These are phyloP conservation scores for Mobula hypostoma DNA, from an alignment of 2,113 vertebrate species.

Conservation along the genomic window DNA sequence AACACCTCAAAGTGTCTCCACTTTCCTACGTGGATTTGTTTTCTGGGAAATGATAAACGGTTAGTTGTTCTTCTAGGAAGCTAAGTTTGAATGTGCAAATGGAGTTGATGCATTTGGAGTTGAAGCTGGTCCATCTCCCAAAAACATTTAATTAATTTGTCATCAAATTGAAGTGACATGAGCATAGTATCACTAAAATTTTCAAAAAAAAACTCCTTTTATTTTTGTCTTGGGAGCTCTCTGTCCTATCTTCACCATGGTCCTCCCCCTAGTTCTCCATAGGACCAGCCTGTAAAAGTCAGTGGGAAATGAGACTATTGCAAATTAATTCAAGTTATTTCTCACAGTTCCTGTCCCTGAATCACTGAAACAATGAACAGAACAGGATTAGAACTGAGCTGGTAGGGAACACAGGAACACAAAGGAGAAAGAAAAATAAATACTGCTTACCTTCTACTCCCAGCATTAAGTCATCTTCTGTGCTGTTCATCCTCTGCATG, in stretches of 20 bases:
- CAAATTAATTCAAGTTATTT: background rate
- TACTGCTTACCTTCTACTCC: slow-evolving; percentile 40
- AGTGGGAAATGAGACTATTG: background rate
- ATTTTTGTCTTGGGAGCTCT: background rate
- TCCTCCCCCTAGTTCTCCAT: background rate
- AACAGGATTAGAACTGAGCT: background rate
- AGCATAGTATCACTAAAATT: background rate
- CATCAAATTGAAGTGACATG: background rate
- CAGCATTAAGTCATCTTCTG: slow-evolving; percentile 41
- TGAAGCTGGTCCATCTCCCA: background rate
- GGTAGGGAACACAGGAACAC: background rate
- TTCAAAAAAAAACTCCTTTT: background rate
- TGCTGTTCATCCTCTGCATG: slow-evolving; percentile 33
- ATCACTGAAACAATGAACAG: background rate
- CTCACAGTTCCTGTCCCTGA: background rate
- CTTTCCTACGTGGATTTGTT: too few relatives aligned
- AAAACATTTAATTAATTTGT: background rate
- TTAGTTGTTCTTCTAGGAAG: too few relatives aligned
- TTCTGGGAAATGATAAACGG: too few relatives aligned
- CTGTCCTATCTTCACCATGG: background rate
- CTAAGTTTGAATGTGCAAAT: background rate
- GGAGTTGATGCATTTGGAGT: background rate
- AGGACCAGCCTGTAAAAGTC: background rate
- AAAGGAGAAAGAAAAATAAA: background rate
- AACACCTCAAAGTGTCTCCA: too few relatives aligned